These are phyloP conservation scores for Acleris literana DNA, from an alignment of 2,888 invertebrate genomes.

Conservation along the genomic window DNA sequence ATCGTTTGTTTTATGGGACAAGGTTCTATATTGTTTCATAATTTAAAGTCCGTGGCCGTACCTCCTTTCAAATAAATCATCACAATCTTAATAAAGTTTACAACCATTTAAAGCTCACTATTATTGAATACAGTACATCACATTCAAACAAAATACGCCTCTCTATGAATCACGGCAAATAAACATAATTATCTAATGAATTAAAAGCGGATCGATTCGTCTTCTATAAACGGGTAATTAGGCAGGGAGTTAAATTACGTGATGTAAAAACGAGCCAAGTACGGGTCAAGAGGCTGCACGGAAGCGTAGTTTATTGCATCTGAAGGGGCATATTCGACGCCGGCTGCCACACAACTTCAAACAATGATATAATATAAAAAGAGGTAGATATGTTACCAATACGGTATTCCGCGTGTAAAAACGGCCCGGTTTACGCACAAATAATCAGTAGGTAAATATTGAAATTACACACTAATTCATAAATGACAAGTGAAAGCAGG, in stretches of 20 bases:
- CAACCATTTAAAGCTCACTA: background rate
- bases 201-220: slow-evolving; percentile 14
- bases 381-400: too few relatives aligned
- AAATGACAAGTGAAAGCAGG: too few relatives aligned
- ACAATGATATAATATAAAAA: too few relatives aligned
- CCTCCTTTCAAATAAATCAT: background rate
- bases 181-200: slow-evolving; percentile 5
- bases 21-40: too few relatives aligned
- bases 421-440: too few relatives aligned
- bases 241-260: slow-evolving; percentile 22
- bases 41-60: too few relatives aligned
- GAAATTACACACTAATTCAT: too few relatives aligned
- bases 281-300: slow-evolving; percentile 31
- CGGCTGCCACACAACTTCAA: slow-evolving; percentile 12
- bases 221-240: slow-evolving; percentile 22
- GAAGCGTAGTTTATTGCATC: slow-evolving; percentile 24
- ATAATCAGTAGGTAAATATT: too few relatives aligned
- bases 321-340: slow-evolving; percentile 1
- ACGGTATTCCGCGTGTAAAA: too few relatives aligned
- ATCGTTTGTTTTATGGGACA: too few relatives aligned
- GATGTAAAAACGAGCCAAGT: slow-evolving; percentile 23
- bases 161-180: slow-evolving; percentile 15
- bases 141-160: background rate
- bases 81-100: background rate
- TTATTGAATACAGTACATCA: background rate